Base-by-base conservation (phyloP, 2,888 invertebrate species). In the Pterostichus madidus region DNA sequence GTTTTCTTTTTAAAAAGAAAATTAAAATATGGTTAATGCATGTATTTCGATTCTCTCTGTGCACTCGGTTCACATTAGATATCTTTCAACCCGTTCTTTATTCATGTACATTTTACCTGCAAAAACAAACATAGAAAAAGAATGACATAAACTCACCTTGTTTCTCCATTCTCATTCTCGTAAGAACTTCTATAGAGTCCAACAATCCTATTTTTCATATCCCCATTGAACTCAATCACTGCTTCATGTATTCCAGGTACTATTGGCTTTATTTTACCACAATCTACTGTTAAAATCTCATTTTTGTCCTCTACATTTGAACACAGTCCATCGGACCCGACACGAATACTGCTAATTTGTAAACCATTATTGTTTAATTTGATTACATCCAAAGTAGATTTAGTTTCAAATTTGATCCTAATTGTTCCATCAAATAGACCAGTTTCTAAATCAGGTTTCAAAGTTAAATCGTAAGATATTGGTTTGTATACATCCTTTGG, bases 171-270 rank as follows among this genome's bases (percentile, higher is more conserved):
- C 7, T 85, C 87, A 86, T 91, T 89, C 75, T 88, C 90, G 84
- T 96, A 94, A 5, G 90, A 91, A 83, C 95, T 95, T 85, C 92
- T 92, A 88, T 96, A 96, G 81, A 96, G 91, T 4, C 96, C 96
- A 80, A 94, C 93, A 86, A 95, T 94, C 85, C 93, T 93, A 84
- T 92, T 91, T 32, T 92, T 92, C 87, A 95, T 91, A 84, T 91
- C 91, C 0, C 96, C 96, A 84, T 90, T 89, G 86, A 94, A 96
- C 79, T 89, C 11, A 11, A 75, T 5, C 5, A 0, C 13, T 8
- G 44, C 5, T 10, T 13, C 39, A 49, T 59, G 39, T 17, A 13
- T 52, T n/a, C 73, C 59, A 13, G 32, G 35, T 77, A 1, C 24
- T 56, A n/a, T 10, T 91, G 68, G 17, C 6, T 39, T 8, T 5